A percentile compares a stretch with the other conserved stretches of the same genome.
Evolutionary conservation across 2,113 vertebrate genomes (phyloP).

Genomic region (Xenopus borealis): DNA sequence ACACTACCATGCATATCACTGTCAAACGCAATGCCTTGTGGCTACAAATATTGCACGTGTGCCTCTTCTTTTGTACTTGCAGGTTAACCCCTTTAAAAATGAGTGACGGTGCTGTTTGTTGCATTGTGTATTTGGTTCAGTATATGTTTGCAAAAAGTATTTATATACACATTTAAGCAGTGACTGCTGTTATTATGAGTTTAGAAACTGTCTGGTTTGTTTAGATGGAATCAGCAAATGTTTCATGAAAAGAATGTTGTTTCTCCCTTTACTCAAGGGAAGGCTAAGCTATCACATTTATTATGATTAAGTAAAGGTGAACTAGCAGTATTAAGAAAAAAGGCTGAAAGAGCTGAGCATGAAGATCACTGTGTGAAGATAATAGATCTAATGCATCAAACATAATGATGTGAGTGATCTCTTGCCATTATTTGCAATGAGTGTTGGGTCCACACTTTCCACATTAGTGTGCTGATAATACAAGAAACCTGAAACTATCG

Average conservation of each 20-base stretch:
- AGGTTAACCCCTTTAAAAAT: no score
- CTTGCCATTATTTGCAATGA: slow-evolving; percentile 50
- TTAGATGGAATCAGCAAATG: slow-evolving; percentile 46
- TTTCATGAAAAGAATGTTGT: slow-evolving; percentile 37
- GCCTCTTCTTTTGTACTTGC: no score
- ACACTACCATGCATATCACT: no score
- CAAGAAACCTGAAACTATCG: slow-evolving; percentile 51
- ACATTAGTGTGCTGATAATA: slow-evolving; percentile 49
- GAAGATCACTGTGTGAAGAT: slow-evolving; percentile 47
- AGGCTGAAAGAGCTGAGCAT: slow-evolving; percentile 41
- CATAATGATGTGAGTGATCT: slow-evolving; percentile 53
- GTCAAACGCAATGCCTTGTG: no score
- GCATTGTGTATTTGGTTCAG: no score
- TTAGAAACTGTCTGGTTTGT: neutral
- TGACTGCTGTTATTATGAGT: accelerated
- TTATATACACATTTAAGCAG: slow-evolving; percentile 14
- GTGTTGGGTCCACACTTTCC: slow-evolving; percentile 45
- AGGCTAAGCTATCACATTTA: slow-evolving; percentile 46
- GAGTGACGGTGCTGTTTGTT: no score
- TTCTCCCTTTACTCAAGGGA: slow-evolving; percentile 45
- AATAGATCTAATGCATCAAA: slow-evolving; percentile 54
- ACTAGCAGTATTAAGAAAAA: slow-evolving; percentile 44
- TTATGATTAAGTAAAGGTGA: slow-evolving; percentile 52
- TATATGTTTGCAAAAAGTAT: neutral
- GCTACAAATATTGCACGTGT: no score